Evolutionary conservation across 2,888 invertebrate genomes (phyloP).

Genomic region (Prenolepis imparis): DNA sequence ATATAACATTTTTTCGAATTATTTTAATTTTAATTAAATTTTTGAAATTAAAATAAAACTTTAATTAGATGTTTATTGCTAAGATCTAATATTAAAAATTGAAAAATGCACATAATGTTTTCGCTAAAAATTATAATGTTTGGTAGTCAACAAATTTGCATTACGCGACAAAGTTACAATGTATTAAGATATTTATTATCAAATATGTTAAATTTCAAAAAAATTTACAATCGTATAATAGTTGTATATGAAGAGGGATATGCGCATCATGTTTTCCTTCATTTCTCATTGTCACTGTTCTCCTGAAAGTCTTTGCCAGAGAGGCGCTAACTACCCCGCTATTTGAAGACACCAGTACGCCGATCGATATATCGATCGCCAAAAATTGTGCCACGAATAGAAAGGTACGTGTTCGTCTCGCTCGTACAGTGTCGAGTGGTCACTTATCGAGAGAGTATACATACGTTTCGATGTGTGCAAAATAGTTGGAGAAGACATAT

Average conservation of each 20-base stretch:
- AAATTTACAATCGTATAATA: neutral
- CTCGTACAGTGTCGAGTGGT: conserved; percentile 76
- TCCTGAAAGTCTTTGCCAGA: conserved; percentile 56
- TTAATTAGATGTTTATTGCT: neutral
- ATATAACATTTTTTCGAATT: neutral
- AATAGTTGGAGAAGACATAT: conserved; percentile 9
- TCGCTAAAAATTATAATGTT: neutral
- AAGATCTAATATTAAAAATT: neutral
- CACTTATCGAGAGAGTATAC: conserved; percentile 73
- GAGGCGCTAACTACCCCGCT: conserved; percentile 74
- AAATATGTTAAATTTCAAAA: neutral
- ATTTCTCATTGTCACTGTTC: conserved; percentile 46
- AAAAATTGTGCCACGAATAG: conserved; percentile 83
- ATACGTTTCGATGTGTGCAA: conserved; percentile 46
- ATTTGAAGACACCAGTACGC: conserved; percentile 75
- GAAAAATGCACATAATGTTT: neutral
- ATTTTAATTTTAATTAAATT: too few relatives aligned
- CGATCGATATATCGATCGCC: conserved; percentile 84
- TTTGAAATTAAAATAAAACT: too few relatives aligned
- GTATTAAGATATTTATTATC: neutral
- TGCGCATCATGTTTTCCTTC: conserved; percentile 12
- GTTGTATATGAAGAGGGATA: neutral
- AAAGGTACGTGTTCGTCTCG: conserved; percentile 76
- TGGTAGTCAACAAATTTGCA: neutral
- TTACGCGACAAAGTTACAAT: neutral